Conservation (phyloP, 2,888 invertebrate species). For the Dryadula phaetusa region DNA sequence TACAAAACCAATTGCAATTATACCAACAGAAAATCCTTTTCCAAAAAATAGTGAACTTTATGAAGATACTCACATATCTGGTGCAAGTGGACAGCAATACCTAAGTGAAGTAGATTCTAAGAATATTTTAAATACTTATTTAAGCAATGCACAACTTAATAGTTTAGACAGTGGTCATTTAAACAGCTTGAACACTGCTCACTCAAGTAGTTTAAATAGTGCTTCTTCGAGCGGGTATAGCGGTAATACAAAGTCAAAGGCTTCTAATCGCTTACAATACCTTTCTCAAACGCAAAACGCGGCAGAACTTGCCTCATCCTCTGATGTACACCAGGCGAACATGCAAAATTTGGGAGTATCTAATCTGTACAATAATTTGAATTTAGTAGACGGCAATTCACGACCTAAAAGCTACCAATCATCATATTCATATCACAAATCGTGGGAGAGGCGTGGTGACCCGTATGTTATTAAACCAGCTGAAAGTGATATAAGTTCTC, state of each 20-base stretch:
- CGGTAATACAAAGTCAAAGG: slow-evolving; percentile 56
- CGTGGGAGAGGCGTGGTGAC: slow-evolving; percentile 81
- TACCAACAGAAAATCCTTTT: slow-evolving; percentile 59
- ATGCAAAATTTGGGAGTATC: slow-evolving; percentile 47
- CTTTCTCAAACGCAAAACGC: slow-evolving; percentile 43
- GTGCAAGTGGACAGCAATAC: slow-evolving; percentile 49
- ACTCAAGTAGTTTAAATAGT: slow-evolving; percentile 42
- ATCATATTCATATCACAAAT: slow-evolving; percentile 79
- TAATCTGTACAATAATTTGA: slow-evolving; percentile 42
- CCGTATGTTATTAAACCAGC: slow-evolving; percentile 77
- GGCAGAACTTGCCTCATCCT: slow-evolving; percentile 41
- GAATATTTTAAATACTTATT: slow-evolving; percentile 49
- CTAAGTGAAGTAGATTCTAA: slow-evolving; percentile 53
- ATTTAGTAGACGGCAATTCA: slow-evolving; percentile 54
- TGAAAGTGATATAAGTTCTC: slow-evolving; percentile 51
- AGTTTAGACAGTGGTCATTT: slow-evolving; percentile 48
- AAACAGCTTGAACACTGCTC: slow-evolving; percentile 37
- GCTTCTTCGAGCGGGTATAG: slow-evolving; percentile 54
- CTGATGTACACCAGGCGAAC: slow-evolving; percentile 50
- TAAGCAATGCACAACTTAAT: slow-evolving; percentile 38
- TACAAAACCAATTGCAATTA: slow-evolving; percentile 54
- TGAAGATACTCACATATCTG: slow-evolving; percentile 57
- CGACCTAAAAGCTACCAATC: slow-evolving; percentile 78
- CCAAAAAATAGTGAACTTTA: slow-evolving; percentile 64
- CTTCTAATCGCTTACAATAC: slow-evolving; percentile 57